Evolutionary conservation across 2,113 vertebrate species (phyloP).

Genomic region (Petrocephalus zakoni): DNA sequence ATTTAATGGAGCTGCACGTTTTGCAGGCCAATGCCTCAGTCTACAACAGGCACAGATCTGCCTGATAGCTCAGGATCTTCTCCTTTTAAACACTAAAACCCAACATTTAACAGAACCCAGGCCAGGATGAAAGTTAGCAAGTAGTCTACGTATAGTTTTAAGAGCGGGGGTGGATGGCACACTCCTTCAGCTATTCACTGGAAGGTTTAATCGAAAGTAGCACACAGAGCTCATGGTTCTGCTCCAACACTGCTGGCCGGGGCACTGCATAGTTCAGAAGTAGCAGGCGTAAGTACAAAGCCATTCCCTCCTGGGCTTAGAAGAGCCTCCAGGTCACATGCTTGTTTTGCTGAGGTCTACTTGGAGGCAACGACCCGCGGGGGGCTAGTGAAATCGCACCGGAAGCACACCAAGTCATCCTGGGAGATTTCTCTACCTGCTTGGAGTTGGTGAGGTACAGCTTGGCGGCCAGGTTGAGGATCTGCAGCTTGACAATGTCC

Average conservation of each 20-base stretch:
- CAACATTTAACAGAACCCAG: background rate
- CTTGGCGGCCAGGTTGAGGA: conserved; percentile 87
- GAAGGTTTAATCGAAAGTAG: background rate
- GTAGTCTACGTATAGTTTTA: background rate
- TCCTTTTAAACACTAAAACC: conserved; percentile 16
- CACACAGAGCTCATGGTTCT: background rate
- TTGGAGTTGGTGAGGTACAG: conserved; percentile 95
- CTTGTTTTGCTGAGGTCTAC: background rate
- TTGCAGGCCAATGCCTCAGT: conserved; percentile 19
- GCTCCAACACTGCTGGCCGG: background rate
- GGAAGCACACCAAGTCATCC: background rate
- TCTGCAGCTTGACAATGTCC: conserved; percentile 92
- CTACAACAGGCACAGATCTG: background rate
- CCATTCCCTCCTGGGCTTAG: background rate
- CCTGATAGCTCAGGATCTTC: background rate
- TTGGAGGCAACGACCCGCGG: background rate
- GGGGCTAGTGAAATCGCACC: background rate
- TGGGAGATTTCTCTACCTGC: conserved; percentile 66
- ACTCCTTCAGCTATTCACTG: background rate
- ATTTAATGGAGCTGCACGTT: conserved; percentile 22
- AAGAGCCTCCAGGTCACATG: background rate
- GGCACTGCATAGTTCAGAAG: background rate
- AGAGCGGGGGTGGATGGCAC: background rate
- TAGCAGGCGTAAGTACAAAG: background rate
- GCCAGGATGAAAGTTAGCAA: background rate